Evolutionary conservation across 2,888 invertebrate genomes (phyloP).

Genomic region (Phortica okadai): DNA sequence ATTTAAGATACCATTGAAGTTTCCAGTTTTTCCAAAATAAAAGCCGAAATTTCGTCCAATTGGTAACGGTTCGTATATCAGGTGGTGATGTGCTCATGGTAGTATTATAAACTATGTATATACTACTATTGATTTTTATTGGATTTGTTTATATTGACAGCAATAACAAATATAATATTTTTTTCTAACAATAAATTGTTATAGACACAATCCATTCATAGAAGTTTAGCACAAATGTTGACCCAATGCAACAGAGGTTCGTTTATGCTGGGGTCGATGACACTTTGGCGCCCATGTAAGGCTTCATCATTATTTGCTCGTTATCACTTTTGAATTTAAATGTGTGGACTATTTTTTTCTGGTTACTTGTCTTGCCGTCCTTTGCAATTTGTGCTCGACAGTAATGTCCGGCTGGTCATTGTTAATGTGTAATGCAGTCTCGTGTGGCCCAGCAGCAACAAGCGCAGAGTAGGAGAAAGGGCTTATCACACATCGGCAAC

Average conservation of each 20-base stretch:
- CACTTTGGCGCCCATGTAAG: not conserved
- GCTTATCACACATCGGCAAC: conserved; percentile 53
- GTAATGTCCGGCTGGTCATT: not conserved
- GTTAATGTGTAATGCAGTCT: conserved; percentile 1
- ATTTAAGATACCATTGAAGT: no score
- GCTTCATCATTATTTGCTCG: conserved; percentile 67
- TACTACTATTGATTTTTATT: no score
- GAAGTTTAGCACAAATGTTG: conserved; percentile 26
- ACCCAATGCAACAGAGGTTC: conserved; percentile 34
- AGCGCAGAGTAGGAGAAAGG: conserved; percentile 44
- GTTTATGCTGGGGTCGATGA: not conserved
- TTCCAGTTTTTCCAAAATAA: no score
- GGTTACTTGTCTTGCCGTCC: conserved; percentile 8
- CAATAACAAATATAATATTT: no score
- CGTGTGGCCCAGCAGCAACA: conserved; percentile 45
- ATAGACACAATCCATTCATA: no score
- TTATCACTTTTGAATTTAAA: conserved; percentile 68
- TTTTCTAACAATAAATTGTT: no score
- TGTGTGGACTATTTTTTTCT: conserved; percentile 46
- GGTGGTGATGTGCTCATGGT: no score
- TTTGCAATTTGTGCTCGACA: conserved; percentile 23
- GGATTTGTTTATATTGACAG: no score
- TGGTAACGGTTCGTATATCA: no score
- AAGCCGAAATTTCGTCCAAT: no score
- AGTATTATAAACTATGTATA: no score